Percentiles rank a stretch among this genome's conserved stretches.
Conservation (phyloP, 2,797 vertebrate genomes). For the Lophura swinhoii region DNA sequence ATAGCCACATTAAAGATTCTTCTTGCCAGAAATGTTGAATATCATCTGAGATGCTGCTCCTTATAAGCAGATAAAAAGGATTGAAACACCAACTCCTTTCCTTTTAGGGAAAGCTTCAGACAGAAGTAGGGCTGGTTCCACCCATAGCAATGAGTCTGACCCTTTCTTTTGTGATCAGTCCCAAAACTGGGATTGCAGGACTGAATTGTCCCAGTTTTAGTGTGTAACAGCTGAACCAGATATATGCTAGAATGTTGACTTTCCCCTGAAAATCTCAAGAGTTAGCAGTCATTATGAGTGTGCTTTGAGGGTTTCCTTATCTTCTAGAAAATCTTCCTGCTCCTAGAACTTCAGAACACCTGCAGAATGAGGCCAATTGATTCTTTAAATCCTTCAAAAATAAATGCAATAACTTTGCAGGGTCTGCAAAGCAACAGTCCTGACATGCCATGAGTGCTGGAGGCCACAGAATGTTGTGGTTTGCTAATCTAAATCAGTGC, state of each 20-base stretch:
- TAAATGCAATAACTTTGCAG: neutral
- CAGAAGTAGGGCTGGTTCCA: neutral
- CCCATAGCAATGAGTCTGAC: neutral
- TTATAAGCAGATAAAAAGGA: neutral
- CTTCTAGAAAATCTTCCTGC: neutral
- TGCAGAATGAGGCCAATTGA: neutral
- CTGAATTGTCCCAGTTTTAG: neutral
- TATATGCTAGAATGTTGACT: neutral
- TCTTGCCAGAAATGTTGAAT: neutral
- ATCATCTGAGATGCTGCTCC: neutral
- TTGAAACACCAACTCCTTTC: neutral
- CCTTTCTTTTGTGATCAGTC: neutral
- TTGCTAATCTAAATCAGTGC: neutral
- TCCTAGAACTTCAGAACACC: neutral
- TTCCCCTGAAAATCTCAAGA: neutral
- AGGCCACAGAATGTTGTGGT: neutral
- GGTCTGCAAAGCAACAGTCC: neutral
- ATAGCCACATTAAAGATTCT: slow-evolving; percentile 47
- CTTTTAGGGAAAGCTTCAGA: neutral
- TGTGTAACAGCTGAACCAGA: neutral
- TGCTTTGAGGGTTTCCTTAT: neutral
- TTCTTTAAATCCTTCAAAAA: neutral
- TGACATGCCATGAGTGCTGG: neutral
- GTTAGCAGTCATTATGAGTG: neutral
- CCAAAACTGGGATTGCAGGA: neutral